Conservation (phyloP, 2,888 invertebrate genomes). For the Drosophila pegasa region DNA sequence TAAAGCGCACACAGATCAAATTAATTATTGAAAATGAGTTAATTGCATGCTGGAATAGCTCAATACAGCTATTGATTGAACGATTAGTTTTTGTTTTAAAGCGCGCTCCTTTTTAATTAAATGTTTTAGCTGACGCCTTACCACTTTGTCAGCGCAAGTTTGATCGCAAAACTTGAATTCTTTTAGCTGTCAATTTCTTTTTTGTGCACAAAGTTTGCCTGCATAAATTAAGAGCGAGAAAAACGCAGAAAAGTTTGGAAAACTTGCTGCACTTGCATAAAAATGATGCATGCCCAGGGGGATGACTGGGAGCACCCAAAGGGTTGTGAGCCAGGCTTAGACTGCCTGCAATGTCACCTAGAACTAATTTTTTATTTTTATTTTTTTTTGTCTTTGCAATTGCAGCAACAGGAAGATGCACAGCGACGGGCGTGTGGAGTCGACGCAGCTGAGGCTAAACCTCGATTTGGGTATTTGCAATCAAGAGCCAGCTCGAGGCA, state of each 20-base stretch:
- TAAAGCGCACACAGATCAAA: background rate
- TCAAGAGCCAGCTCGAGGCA: constrained; percentile 30
- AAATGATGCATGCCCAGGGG: constrained; percentile 16
- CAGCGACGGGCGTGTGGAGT: constrained; percentile 34
- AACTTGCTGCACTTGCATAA: constrained; percentile 32
- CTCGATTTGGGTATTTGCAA: constrained; percentile 40
- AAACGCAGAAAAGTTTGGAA: constrained; percentile 45
- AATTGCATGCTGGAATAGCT: background rate
- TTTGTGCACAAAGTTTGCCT: constrained; percentile 50
- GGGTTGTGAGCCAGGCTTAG: constrained; percentile 2
- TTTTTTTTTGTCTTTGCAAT: constrained; percentile 10
- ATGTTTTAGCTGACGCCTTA: constrained; percentile 35
- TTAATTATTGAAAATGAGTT: background rate
- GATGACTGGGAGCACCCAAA: background rate
- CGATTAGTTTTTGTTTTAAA: background rate
- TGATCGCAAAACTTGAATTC: constrained; percentile 34
- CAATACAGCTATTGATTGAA: background rate
- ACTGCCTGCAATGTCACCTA: background rate
- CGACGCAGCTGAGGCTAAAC: constrained; percentile 38
- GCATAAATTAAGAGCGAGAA: constrained; percentile 62
- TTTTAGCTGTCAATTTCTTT: constrained; percentile 35
- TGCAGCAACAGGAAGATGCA: constrained; percentile 58
- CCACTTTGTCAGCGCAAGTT: constrained; percentile 32
- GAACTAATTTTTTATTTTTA: background rate
- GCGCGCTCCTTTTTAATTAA: constrained; percentile 48